Conservation (phyloP, 1,140 invertebrate genomes). For the Bombus fervidus region DNA sequence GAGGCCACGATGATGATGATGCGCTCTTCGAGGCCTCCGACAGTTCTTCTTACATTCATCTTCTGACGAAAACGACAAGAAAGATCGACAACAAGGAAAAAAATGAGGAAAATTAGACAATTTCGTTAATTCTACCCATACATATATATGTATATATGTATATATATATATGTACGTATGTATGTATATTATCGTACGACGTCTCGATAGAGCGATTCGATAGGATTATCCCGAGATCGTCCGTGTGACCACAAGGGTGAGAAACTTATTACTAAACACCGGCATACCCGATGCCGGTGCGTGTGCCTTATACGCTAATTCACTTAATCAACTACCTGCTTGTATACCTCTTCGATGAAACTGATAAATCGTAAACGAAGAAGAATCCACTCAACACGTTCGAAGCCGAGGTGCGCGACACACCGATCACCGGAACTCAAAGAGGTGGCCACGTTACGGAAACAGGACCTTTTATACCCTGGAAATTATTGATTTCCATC, state of each 20-base stretch:
- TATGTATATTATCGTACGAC: neutral
- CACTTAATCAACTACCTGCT: conserved; percentile 61
- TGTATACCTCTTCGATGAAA: conserved; percentile 56
- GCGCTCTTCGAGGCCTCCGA: neutral
- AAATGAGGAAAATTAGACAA: neutral
- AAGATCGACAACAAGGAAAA: neutral
- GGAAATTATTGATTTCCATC: conserved; percentile 71
- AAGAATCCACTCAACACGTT: conserved; percentile 60
- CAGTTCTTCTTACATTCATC: neutral
- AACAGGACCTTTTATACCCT: conserved; percentile 70
- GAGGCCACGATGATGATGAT: neutral
- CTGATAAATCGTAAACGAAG: conserved; percentile 53
- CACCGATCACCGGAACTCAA: conserved; percentile 65
- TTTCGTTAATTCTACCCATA: neutral
- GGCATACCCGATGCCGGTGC: conserved; percentile 28
- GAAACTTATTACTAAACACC: conserved; percentile 53
- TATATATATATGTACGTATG: neutral
- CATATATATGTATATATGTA: neutral
- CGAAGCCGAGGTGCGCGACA: conserved; percentile 51
- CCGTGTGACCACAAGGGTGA: conserved; percentile 17
- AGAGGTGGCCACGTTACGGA: conserved; percentile 57
- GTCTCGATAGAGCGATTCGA: neutral
- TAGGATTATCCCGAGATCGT: conserved; percentile 46
- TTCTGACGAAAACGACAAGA: neutral
- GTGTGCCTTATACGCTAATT: conserved; percentile 49